Evolutionary conservation across 2,888 invertebrate species (phyloP), one percentile per base, ranked within the genome.

Genomic region (Drosophila kuntzei): DNA sequence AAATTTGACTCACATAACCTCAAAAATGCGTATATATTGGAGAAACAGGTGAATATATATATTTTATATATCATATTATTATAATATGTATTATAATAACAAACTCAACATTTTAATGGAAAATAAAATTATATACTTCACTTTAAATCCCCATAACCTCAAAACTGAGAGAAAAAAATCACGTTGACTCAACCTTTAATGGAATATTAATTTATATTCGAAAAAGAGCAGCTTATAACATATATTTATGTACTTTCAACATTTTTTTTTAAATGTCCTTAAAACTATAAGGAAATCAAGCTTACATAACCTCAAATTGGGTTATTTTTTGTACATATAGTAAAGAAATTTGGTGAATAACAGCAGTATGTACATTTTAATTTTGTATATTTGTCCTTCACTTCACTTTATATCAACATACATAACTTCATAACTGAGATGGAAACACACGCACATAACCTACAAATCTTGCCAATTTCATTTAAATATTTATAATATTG

Each of bases 221-320:
- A 22, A 22, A 22, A 22, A 22, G 4, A 22, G 5, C 2, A 5
- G 22, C 5, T 22, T 22, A 22, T 22, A 5, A 3, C 3, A 25
- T 25, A 27, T 27, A 27, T 27, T 8, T 27, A 27, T 22, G 4
- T 22, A 22, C 8, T 9, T 9, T 27, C 7, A 6, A 27, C 0
- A 27, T 27, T 9, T 27, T 27, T 27, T 0, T 6, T 27, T 8
- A 27, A 27, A 25, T 1, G 7, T 25, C 25, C 22, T 22, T 4
- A 22, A 22, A 22, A 4, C 5, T 4, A 22, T 3, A 22, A 3
- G 22, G 0, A 44, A 14, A 44, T 4, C 3, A 25, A n/a, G 9
- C 5, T 12, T 14, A n/a, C 16, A 46, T 46, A 46, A 29, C 46
- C 47, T 47, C 27, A 36, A 37, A 46, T n/a, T 36, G n/a, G 8